Percentiles rank a stretch among this genome's conserved stretches.
Conservation (phyloP, 2,888 invertebrate species). For the Willowsia nigromaculata region DNA sequence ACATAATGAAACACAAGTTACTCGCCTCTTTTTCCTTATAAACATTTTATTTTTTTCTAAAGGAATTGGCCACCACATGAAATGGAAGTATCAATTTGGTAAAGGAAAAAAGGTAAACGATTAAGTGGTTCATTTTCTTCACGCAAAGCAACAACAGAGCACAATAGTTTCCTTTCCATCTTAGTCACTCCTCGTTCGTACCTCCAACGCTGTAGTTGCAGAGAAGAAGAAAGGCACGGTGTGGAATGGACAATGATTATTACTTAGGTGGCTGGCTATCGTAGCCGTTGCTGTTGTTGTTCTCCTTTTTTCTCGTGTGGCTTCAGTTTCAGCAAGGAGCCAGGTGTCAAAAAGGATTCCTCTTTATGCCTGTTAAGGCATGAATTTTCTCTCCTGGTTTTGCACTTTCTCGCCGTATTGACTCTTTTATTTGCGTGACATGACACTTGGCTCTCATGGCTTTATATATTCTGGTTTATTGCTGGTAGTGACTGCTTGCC, state of each 20-base stretch:
- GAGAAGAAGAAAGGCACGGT: neutral
- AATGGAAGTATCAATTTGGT: conserved; percentile 57
- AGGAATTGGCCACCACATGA: conserved; percentile 34
- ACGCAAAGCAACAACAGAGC: conserved; percentile 50
- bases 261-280: neutral
- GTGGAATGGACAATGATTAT: conserved; percentile 8
- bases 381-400: conserved; percentile 75
- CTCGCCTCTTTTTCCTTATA: conserved; percentile 2
- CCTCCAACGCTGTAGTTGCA: neutral
- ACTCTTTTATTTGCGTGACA: conserved; percentile 67
- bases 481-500: neutral
- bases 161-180: conserved; percentile 43
- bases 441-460: conserved; percentile 63
- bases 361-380: conserved; percentile 74
- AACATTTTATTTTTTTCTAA: conserved; percentile 1
- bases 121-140: conserved; percentile 63
- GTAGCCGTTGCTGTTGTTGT: neutral
- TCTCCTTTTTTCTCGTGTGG: neutral
- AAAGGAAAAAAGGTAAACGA: conserved; percentile 51
- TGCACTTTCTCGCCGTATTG: conserved; percentile 75
- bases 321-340: conserved; percentile 51
- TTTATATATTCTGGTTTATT: conserved; percentile 13
- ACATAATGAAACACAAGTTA: neutral
- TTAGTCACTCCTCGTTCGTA: conserved; percentile 25
- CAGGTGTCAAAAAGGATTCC: conserved; percentile 75